Evolutionary conservation across 2,113 vertebrate species (phyloP).

Genomic region (Isurus oxyrinchus): DNA sequence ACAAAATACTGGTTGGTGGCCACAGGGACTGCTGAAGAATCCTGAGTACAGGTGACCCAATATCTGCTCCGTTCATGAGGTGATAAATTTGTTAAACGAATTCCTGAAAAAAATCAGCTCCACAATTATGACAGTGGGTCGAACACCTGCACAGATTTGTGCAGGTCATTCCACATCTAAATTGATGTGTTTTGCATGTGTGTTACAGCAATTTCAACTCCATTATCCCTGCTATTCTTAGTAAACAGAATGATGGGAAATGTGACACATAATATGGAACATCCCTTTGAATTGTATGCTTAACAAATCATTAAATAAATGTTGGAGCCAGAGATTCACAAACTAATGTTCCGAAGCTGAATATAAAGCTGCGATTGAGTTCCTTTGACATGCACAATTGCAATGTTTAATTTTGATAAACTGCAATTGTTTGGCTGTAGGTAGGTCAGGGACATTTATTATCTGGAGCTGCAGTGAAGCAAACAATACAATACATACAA

Average conservation of each 20-base stretch:
- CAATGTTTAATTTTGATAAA: background rate
- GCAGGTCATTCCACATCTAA: background rate
- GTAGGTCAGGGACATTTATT: background rate
- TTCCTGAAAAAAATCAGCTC: no score
- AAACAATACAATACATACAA: background rate
- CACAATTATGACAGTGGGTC: background rate
- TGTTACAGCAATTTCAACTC: background rate
- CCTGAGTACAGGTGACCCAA: background rate
- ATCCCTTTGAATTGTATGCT: background rate
- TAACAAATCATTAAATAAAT: background rate
- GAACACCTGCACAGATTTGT: background rate
- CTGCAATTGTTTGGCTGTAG: background rate
- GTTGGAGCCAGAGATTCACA: background rate
- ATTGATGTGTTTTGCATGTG: background rate
- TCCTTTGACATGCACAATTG: background rate
- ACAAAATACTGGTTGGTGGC: background rate
- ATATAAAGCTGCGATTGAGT: background rate
- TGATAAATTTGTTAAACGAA: background rate
- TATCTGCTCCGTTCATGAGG: background rate
- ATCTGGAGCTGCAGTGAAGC: background rate
- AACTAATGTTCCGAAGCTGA: background rate
- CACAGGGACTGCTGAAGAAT: background rate
- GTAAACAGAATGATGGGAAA: background rate
- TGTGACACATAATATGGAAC: background rate
- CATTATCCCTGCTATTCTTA: background rate